Conservation (phyloP, 2,113 vertebrate species). For the Porphyrio hochstetteri region DNA sequence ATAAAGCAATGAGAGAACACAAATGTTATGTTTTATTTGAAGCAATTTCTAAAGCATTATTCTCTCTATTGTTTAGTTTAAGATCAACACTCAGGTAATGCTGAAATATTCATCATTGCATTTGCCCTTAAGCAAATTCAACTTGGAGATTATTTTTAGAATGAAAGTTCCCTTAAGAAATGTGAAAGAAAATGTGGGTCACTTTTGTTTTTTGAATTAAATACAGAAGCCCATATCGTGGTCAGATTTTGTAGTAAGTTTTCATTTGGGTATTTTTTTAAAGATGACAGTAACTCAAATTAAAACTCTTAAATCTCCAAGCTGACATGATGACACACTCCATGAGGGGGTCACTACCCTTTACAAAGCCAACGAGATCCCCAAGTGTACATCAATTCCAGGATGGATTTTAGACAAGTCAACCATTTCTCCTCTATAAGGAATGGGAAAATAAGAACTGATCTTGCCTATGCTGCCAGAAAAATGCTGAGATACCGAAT, state of each 20-base stretch:
- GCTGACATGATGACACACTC: slow-evolving; percentile 46
- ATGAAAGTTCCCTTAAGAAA: neutral
- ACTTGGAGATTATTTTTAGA: slow-evolving; percentile 45
- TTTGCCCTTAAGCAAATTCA: slow-evolving; percentile 14
- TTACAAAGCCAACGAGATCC: slow-evolving; percentile 3
- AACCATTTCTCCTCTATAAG: neutral
- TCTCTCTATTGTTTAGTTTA: slow-evolving; percentile 9
- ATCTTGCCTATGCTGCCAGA: slow-evolving; percentile 4
- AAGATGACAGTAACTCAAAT: neutral
- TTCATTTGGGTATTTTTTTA: slow-evolving; percentile 2
- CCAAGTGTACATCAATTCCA: neutral
- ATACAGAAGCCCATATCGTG: neutral
- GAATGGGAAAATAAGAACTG: neutral
- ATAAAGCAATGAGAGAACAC: neutral
- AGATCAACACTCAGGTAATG: slow-evolving; percentile 48
- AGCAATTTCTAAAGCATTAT: neutral
- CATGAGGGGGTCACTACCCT: neutral
- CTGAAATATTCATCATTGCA: slow-evolving; percentile 8
- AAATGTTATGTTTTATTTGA: neutral
- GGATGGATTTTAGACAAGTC: neutral
- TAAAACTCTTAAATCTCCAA: slow-evolving; percentile 25
- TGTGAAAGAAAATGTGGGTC: neutral
- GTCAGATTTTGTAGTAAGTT: neutral
- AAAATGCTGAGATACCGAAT: slow-evolving; percentile 40
- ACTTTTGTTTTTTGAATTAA: neutral